Evolutionary conservation across 2,113 vertebrate genomes (phyloP).

Genomic region (Uria lomvia): DNA sequence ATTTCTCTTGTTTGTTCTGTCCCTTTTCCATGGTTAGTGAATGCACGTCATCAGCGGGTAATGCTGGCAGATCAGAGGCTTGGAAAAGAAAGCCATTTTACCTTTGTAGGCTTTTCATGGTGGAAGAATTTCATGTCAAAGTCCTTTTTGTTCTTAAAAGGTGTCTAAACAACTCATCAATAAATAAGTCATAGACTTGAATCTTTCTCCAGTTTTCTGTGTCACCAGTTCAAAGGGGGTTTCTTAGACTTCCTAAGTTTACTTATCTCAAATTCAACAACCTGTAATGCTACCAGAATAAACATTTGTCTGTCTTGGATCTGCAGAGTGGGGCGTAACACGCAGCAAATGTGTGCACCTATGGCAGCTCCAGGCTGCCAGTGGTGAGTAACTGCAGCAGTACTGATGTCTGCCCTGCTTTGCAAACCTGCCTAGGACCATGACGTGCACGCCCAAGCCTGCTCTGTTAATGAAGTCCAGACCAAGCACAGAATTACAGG

Average conservation of each 20-base stretch:
- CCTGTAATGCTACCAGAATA: neutral
- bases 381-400: neutral
- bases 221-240: neutral
- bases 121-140: neutral
- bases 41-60: neutral
- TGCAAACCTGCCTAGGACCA: neutral
- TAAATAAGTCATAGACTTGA: neutral
- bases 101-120: neutral
- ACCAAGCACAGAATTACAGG: neutral
- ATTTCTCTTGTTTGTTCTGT: neutral
- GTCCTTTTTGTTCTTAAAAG: neutral
- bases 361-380: accelerated
- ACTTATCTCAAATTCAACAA: neutral
- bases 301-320: neutral
- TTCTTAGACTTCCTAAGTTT: neutral
- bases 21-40: neutral
- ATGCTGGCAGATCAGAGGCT: neutral
- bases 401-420: neutral
- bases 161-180: neutral
- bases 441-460: accelerated
- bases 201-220: neutral
- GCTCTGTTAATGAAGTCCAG: neutral
- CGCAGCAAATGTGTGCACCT: accelerated
- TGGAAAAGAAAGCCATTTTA: neutral
- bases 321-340: neutral